Evolutionary conservation across 2,888 invertebrate species (phyloP), one percentile per base, ranked within the genome.

Genomic region (Leptopilina syphax): DNA sequence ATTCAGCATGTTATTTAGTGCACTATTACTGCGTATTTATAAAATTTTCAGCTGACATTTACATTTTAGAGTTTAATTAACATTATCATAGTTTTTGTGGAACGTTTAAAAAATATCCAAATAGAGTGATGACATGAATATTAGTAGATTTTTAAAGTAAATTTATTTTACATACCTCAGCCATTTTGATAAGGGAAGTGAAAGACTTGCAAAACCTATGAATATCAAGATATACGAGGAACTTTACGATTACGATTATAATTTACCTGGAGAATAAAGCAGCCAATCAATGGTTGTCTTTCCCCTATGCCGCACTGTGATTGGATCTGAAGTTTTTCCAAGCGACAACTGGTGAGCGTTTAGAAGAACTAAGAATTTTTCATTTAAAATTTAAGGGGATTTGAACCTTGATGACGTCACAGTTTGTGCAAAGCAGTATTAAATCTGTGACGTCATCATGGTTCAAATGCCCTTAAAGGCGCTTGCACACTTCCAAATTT

Each of bases 101-200:
- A n/a, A n/a, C 1, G 13, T 3, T 9, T 0, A 73, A 68, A 78
- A 60, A 80, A 83, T 78, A 57, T n/a, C 27, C 27, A n/a, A 41
- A 9, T 57, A 10, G 1, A 34, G 9, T 57, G 73, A 73, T 73
- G 73, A 6, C 3, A 24, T n/a, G 54, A 73, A 73, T 73, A 73
- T n/a, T 57, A 0, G 34, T 34, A 34, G 73, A 73, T 73, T 73
- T 27, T 73, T 57, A 34, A 9, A 34, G 27, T 54, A n/a, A 34
- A 34, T 73, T 73, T 34, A n/a, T 27, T 70, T n/a, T 24, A 70
- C 57, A 34, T 57, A 73, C 73, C 73, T 73, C 73, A 27, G 73
- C 73, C 73, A 73, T 73, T 73, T 34, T 73, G 34, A 73, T 41
- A 57, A 13, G 34, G 3, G 57, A 73, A 50, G 50, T 57, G n/a